These are phyloP conservation scores for Lateolabrax maculatus DNA, from an alignment of 2,797 vertebrate species.

Conservation along the genomic window DNA sequence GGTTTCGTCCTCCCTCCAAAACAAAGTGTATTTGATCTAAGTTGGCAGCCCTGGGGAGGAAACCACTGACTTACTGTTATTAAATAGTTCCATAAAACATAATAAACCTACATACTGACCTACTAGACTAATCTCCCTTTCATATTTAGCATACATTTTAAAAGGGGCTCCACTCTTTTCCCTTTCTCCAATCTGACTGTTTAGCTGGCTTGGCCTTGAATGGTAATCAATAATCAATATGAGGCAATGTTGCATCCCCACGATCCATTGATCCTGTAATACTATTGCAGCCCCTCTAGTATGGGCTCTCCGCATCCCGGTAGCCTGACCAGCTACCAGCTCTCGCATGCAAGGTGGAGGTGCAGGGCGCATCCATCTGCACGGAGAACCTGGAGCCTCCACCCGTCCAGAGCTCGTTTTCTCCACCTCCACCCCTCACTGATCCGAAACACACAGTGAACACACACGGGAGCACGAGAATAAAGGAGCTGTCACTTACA, in stretches of 20 bases:
- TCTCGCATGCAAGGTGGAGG: conserved; percentile 70
- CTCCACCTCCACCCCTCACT: background rate
- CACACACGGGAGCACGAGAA: conserved; percentile 32
- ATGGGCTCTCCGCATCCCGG: conserved; percentile 34
- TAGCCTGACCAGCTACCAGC: conserved; percentile 29
- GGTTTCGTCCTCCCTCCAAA: conserved; percentile 56
- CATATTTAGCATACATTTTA: conserved; percentile 14
- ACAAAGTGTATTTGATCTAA: conserved; percentile 51
- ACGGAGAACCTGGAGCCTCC: conserved; percentile 23
- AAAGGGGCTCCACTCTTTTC: background rate
- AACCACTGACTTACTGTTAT: conserved; percentile 59
- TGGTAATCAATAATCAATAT: conserved; percentile 62
- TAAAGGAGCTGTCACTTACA: conserved; percentile 81
- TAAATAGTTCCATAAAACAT: conserved; percentile 60
- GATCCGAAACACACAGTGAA: conserved; percentile 15
- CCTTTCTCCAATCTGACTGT: conserved; percentile 4
- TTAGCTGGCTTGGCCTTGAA: conserved; percentile 20
- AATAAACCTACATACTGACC: conserved; percentile 17
- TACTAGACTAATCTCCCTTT: conserved; percentile 27
- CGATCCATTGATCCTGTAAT: conserved; percentile 26
- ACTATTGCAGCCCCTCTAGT: conserved; percentile 37
- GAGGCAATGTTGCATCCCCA: conserved; percentile 26
- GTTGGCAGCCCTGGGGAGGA: conserved; percentile 49
- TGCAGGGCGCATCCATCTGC: conserved; percentile 49
- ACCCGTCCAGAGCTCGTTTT: conserved; percentile 15